Conservation (phyloP, 2,113 vertebrate genomes). For the Sorex fumeus region DNA sequence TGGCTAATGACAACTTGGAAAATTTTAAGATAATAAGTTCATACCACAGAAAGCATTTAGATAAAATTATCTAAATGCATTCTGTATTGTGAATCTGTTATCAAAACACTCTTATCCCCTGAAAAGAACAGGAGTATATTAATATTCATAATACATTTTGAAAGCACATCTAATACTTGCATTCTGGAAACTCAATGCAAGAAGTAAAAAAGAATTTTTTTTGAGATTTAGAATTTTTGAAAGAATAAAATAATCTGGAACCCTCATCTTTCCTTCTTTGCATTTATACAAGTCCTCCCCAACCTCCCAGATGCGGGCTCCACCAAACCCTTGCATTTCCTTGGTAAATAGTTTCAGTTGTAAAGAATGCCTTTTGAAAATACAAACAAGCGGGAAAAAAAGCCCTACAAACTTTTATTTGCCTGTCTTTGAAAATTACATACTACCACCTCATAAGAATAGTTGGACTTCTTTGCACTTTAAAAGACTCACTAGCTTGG, state of each 20-base stretch:
- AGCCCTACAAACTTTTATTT: background rate
- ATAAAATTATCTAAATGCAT: constrained; percentile 81
- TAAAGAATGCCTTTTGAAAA: background rate
- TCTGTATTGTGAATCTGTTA: constrained; percentile 83
- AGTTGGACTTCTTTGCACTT: constrained; percentile 8
- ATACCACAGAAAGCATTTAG: constrained; percentile 79
- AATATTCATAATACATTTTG: constrained; percentile 78
- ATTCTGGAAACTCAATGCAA: constrained; percentile 48
- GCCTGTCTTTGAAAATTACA: background rate
- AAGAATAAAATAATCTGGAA: constrained; percentile 43
- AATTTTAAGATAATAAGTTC: constrained; percentile 79
- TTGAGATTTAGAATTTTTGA: constrained; percentile 42
- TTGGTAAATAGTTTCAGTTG: constrained; percentile 21
- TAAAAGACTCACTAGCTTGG: background rate
- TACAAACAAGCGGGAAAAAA: no score
- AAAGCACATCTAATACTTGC: constrained; percentile 51
- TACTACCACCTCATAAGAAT: background rate
- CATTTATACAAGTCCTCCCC: background rate
- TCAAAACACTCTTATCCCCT: constrained; percentile 73
- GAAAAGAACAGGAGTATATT: constrained; percentile 80
- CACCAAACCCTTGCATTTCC: background rate
- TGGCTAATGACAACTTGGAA: constrained; percentile 81
- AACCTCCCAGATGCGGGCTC: background rate
- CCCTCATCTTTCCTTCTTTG: background rate
- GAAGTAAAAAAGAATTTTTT: constrained; percentile 48